Evolutionary conservation across 2,888 invertebrate genomes (phyloP), one percentile per base, ranked within the genome.

Genomic region (Drosophila borealis): DNA sequence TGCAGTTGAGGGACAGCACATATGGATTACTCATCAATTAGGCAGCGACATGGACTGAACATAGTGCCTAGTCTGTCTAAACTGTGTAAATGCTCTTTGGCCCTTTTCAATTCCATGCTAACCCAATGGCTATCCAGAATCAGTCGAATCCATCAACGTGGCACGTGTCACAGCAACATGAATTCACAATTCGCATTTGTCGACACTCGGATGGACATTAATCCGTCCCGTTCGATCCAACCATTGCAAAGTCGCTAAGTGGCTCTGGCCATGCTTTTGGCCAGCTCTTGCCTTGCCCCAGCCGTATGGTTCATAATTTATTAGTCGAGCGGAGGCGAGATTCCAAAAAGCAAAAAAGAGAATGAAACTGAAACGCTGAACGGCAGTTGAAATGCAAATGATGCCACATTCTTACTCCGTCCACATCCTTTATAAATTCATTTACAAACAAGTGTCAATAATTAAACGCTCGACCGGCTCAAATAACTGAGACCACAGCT

Each of bases 111-210:
- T 33, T 39, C 9, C 19, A 45, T 33, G 46, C 39, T 19, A 37
- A 44, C 10, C 41, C 25, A 44, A 17, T 19, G 39, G 53, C 34
- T 34, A 19, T 13, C 25, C 55, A 29, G 42, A 42, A 46, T 44
- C 56, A 25, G 53, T 42, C 45, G 33, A 21, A 21, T 45, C 60
- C 63, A 76, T 55, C 62, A 59, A 17, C 21, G 33, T 56, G 84
- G 63, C 81, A 82, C 81, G 82, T 84, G 88, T 77, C 82, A 79
- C 56, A 87, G 59, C 56, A 68, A 62, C 85, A 85, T 82, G 88
- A 87, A 83, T 83, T 88, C 68, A 72, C 86, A 85, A 85, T 81
- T 85, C 56, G 51, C 63, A 74, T 63, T 82, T 85, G 77, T 82
- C 78, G 77, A 50, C 85, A 78, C 65, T 57, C 41, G 39, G 21